Conservation (phyloP, 2,797 vertebrate genomes). For the Anomalospiza imberbis region DNA sequence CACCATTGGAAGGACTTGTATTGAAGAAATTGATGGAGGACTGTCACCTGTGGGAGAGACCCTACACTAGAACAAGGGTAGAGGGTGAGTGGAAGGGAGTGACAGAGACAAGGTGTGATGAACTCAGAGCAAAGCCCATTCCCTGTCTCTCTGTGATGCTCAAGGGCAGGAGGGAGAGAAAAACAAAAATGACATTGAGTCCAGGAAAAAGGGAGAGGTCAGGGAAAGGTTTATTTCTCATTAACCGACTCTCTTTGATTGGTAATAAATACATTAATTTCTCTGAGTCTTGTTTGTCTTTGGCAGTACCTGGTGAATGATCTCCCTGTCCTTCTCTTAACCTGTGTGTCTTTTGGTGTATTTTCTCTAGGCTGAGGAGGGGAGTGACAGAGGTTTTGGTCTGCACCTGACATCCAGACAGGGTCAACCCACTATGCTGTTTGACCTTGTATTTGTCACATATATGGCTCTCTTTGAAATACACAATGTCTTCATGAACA, state of each 20-base stretch:
- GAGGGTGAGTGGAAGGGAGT: not conserved
- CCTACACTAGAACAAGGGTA: not conserved
- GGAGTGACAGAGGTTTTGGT: not conserved
- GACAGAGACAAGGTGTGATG: not conserved
- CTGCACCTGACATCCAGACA: not conserved
- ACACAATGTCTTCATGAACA: not conserved
- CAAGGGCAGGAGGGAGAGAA: no score
- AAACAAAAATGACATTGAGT: not conserved
- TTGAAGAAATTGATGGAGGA: not conserved
- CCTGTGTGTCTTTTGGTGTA: not conserved
- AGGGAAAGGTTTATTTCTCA: not conserved
- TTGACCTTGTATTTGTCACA: not conserved
- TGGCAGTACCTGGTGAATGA: not conserved
- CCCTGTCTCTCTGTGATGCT: not conserved
- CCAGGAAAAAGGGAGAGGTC: not conserved
- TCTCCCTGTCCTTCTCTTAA: not conserved
- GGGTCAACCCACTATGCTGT: not conserved
- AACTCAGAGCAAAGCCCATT: not conserved
- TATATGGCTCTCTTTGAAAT: not conserved
- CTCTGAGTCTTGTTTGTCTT: not conserved
- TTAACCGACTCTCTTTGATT: not conserved
- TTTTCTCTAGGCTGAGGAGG: not conserved
- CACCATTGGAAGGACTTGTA: not conserved
- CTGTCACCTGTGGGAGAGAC: not conserved
- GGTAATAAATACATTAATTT: not conserved